Evolutionary conservation across 1,140 invertebrate genomes (phyloP), one percentile per base, ranked within the genome.

Genomic region (Macrosteles quadrilineatus): DNA sequence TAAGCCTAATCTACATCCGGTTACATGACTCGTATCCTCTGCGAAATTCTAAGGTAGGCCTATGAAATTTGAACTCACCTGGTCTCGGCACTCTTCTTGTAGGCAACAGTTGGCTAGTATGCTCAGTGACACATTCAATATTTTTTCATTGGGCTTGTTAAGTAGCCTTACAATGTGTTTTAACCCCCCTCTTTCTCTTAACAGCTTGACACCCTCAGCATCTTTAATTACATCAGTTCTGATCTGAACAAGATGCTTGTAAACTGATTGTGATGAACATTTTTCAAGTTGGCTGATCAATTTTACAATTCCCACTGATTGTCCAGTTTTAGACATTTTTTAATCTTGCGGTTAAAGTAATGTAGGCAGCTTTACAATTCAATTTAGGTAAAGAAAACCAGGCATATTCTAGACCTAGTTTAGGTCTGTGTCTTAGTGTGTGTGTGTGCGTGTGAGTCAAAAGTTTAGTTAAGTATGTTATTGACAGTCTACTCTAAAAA

Each of bases 31-130:
- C n/a, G n/a, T n/a, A n/a, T n/a, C n/a, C n/a, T n/a, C n/a, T n/a
- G n/a, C n/a, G n/a, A n/a, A n/a, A n/a, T n/a, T n/a, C n/a, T n/a
- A n/a, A n/a, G n/a, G n/a, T n/a, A n/a, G n/a, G n/a, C n/a, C n/a
- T n/a, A n/a, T n/a, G n/a, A n/a, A n/a, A n/a, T n/a, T n/a, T n/a
- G 2, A 14, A 74, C 70, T 71, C 72, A 76, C 76, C 67, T 75
- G 69, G 17, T 70, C 64, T 6, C 76, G 50, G 53, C 69, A 73
- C 1, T 71, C 72, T 64, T 70, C 64, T 57, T 75, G 62, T 32
- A 72, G 64, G 40, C 74, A 75, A 31, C 74, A 73, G 45, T 76
- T 75, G 1, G 70, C 74, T 43, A 76, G 67, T 25, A 76, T 76
- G 50, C 76, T 76, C 32, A 76, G 36, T 43, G 70, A 68, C 12